Percentiles rank a stretch among this genome's conserved stretches.
Conservation (phyloP, 2,797 vertebrate species). For the Scleropages formosus region DNA sequence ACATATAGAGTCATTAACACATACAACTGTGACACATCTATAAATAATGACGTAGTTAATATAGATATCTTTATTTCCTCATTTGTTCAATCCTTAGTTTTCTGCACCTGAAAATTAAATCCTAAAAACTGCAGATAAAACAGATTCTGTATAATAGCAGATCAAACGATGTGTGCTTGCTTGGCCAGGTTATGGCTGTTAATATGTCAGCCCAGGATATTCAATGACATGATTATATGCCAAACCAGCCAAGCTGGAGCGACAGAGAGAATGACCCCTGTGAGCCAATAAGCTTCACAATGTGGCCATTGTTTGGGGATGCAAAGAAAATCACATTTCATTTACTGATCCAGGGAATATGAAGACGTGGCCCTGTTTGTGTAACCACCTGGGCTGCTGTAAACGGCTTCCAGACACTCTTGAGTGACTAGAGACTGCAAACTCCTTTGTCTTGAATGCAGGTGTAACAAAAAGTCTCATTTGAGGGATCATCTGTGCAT, state of each 20-base stretch:
- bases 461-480: neutral
- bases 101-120: constrained; percentile 18
- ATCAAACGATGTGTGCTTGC: neutral
- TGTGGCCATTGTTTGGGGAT: constrained; percentile 28
- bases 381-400: constrained; percentile 31
- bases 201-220: neutral
- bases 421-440: constrained; percentile 36
- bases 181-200: constrained; percentile 2
- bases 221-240: constrained; percentile 3
- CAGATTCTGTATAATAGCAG: neutral
- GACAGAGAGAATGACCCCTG: constrained; percentile 19
- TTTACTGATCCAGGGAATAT: constrained; percentile 32
- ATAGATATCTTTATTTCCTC: neutral
- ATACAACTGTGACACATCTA: neutral
- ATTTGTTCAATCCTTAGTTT: neutral
- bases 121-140: neutral
- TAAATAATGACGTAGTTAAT: neutral
- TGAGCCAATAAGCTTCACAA: constrained; percentile 36
- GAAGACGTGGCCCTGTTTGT: constrained; percentile 35
- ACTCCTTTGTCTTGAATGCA: constrained; percentile 11
- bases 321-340: constrained; percentile 44
- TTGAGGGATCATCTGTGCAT: neutral
- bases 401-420: constrained; percentile 32
- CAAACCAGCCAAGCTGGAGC: constrained; percentile 11
- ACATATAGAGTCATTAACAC: neutral